Percentiles rank a stretch among this genome's conserved stretches.
phyloP scores from a whole-genome alignment of 1,140 invertebrate species.

The Drosophila punjabiensis region DNA sequence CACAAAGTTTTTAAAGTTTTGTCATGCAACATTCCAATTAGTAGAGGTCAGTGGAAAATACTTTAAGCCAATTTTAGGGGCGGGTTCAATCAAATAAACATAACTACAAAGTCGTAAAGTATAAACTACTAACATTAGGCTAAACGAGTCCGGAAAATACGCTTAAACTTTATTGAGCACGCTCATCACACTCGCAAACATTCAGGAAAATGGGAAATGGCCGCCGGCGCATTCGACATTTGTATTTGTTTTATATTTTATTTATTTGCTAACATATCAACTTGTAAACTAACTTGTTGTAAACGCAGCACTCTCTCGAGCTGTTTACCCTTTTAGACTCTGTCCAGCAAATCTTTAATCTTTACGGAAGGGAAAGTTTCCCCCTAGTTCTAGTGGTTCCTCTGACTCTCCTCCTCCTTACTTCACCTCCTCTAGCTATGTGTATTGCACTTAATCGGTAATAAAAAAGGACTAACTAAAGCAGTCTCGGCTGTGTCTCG shows the following conservation, averaged over 20 bases:
- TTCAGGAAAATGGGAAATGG: slow-evolving; percentile 21
- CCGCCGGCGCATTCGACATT: slow-evolving; percentile 47
- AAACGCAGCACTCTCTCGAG: slow-evolving; percentile 36
- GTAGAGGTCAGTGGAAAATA: slow-evolving; percentile 32
- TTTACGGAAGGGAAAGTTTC: slow-evolving; percentile 15
- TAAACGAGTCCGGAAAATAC: slow-evolving; percentile 61
- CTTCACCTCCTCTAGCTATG: slow-evolving; percentile 19
- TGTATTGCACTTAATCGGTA: slow-evolving; percentile 72
- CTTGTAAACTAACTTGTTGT: slow-evolving; percentile 42
- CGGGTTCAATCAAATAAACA: slow-evolving; percentile 56
- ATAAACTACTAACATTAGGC: slow-evolving; percentile 66
- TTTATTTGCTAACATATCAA: slow-evolving; percentile 35
- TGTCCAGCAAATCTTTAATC: slow-evolving; percentile 66
- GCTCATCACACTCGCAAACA: slow-evolving; percentile 61
- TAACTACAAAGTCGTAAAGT: slow-evolving; percentile 62
- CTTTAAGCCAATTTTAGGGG: slow-evolving; percentile 31
- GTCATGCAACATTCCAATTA: slow-evolving; percentile 37
- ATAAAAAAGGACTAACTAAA: slow-evolving; percentile 76
- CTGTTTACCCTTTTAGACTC: slow-evolving; percentile 61
- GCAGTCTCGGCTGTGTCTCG: slow-evolving; percentile 75
- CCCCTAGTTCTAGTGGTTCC: slow-evolving; percentile 20
- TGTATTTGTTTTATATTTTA: slow-evolving; percentile 15
- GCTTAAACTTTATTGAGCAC: slow-evolving; percentile 67
- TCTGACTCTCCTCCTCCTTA: slow-evolving; percentile 1
- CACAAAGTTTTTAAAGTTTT: slow-evolving; percentile 6